Evolutionary conservation across 2,797 vertebrate genomes (phyloP).

Genomic region (Pempheris klunzingeri): DNA sequence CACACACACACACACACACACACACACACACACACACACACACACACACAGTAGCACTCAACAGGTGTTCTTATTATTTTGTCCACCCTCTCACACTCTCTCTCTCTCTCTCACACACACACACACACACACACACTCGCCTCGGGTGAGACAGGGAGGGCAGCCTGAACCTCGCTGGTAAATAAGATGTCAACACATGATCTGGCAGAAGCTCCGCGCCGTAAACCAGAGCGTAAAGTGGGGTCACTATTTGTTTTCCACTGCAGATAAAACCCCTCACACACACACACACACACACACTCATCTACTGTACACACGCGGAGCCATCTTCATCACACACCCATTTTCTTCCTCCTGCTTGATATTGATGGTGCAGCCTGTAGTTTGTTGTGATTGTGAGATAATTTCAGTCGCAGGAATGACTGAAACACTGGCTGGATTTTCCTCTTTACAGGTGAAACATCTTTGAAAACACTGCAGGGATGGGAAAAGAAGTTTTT

Average conservation of each 20-base stretch:
- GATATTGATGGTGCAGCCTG: conserved; percentile 63
- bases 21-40: no score
- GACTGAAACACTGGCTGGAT: conserved; percentile 55
- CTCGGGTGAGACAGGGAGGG: no score
- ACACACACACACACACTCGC: no score
- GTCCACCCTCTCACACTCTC: conserved; percentile 6
- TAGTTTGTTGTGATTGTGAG: conserved; percentile 79
- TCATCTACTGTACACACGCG: conserved; percentile 25
- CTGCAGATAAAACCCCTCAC: conserved; percentile 32
- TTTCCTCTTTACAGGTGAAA: conserved; percentile 74
- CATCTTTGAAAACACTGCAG: conserved; percentile 62
- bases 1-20: no score
- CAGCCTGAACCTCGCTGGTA: background rate
- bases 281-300: no score
- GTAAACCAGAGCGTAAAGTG: background rate
- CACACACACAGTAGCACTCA: no score
- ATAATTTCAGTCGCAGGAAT: conserved; percentile 60
- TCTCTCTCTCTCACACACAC: no score
- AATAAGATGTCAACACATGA: conserved; percentile 20
- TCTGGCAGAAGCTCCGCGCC: background rate
- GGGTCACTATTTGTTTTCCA: conserved; percentile 26
- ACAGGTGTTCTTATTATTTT: conserved; percentile 44
- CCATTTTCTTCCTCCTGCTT: conserved; percentile 26
- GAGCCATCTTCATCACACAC: conserved; percentile 16
- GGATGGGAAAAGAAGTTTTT: conserved; percentile 1